Percentiles rank a stretch among this genome's conserved stretches.
phyloP scores from a whole-genome alignment of 2,888 invertebrate species.

The Creontiades dilutus region DNA sequence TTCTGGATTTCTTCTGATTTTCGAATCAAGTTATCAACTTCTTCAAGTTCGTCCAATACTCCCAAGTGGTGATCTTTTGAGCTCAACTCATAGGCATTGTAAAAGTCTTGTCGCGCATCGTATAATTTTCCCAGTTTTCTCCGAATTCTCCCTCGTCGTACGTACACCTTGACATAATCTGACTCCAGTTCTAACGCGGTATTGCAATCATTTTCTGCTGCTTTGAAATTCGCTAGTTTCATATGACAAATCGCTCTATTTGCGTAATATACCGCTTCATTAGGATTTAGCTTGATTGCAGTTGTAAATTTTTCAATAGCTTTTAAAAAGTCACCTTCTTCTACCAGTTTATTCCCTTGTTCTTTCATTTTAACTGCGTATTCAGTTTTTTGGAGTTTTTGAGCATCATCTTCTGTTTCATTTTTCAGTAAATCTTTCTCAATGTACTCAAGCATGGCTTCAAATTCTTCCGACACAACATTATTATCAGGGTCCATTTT shows the following conservation, averaged over 20 bases:
- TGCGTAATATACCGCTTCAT: slow-evolving; percentile 89
- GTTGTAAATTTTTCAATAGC: slow-evolving; percentile 89
- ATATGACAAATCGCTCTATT: slow-evolving; percentile 93
- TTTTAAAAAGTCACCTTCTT: slow-evolving; percentile 88
- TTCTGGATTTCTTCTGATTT: neutral
- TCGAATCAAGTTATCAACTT: slow-evolving; percentile 5
- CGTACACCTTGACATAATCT: slow-evolving; percentile 90
- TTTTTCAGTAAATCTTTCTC: neutral
- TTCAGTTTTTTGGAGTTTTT: neutral
- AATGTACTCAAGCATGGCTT: slow-evolving; percentile 72
- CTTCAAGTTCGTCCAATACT: slow-evolving; percentile 47
- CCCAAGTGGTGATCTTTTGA: neutral
- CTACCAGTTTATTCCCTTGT: slow-evolving; percentile 90
- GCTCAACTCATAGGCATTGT: slow-evolving; percentile 45
- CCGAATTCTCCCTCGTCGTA: slow-evolving; percentile 88
- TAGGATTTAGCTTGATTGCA: slow-evolving; percentile 91
- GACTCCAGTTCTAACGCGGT: slow-evolving; percentile 88
- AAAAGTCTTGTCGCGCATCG: slow-evolving; percentile 81
- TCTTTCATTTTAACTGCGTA: slow-evolving; percentile 34
- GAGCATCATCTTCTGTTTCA: slow-evolving; percentile 16
- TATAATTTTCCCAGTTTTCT: slow-evolving; percentile 85
- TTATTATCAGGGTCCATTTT: slow-evolving; percentile 89
- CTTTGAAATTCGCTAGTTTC: slow-evolving; percentile 86
- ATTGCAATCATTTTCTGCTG: slow-evolving; percentile 83
- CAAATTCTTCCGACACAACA: slow-evolving; percentile 83